Evolutionary conservation across 2,888 invertebrate genomes (phyloP), one percentile per base, ranked within the genome.

Genomic region (Timema cristinae): DNA sequence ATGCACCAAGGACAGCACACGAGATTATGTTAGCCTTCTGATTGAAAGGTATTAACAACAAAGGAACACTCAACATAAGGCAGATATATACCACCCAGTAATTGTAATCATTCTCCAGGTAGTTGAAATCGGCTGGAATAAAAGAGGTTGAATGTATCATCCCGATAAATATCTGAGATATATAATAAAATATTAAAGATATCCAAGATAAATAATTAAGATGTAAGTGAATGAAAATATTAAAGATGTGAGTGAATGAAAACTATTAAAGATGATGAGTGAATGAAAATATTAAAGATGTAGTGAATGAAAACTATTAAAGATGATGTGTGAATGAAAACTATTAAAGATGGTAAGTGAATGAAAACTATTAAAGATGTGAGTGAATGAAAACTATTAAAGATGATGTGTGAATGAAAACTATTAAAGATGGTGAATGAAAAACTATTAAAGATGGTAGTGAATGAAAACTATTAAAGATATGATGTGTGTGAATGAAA

Each of bases 1-100:
- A 91, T 10, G 89, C 84, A 67, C 91, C 91, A 50, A 92, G 80
- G 13, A 91, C 79, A 5, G 87, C 84, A 76, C 89, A 88, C 70
- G 87, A 86, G 5, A 91, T 75, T n/a, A 90, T 86, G 78, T 88
- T 88, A 0, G 87, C 86, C 75, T 84, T 78, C 75, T 84, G 83
- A 0, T 86, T 84, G 68, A 85, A 82, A 0, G 85, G 81, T 0
- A 86, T 80, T 2, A 88, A 79, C 6, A 86, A 67, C 6, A 88
- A 76, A 0, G 86, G 82, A 0, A 86, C 79, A 9, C 86, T 69
- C 0, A 89, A 73, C 75, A 86, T 83, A 16, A 87, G 82, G 61
- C 85, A 79, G 0, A 84, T 73, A 79, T 90, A 90, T 10, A 88
- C 78, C 2, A 85, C 77, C 89, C 91, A 91, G 81, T 88, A 93